Conservation (phyloP, 2,888 invertebrate species). For the Zhengitettix transpicula region DNA sequence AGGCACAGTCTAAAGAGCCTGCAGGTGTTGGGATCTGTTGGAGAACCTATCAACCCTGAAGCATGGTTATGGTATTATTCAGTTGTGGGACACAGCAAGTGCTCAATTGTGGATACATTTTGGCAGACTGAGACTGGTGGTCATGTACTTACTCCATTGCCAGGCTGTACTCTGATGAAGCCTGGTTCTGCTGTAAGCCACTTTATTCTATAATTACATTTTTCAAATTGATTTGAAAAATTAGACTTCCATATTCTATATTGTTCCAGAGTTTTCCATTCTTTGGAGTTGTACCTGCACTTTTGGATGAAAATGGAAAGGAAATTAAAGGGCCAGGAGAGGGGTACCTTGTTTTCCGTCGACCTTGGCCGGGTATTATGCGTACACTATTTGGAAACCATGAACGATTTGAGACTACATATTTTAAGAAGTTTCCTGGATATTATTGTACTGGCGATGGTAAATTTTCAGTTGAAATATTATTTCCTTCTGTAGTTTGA, state of each 20-base stretch:
- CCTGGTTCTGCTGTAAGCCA: conserved; percentile 89
- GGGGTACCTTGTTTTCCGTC: conserved; percentile 84
- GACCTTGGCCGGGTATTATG: conserved; percentile 99
- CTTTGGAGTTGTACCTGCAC: conserved; percentile 82
- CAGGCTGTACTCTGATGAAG: conserved; percentile 92
- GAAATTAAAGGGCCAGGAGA: conserved; percentile 77
- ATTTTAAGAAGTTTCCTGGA: conserved; percentile 91
- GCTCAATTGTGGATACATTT: conserved; percentile 94
- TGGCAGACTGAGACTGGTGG: conserved; percentile 99
- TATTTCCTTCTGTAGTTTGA: too few species aligned
- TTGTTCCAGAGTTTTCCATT: conserved; percentile 68
- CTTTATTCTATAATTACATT: not conserved
- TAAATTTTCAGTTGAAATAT: conserved; percentile 25
- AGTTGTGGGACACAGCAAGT: conserved; percentile 60
- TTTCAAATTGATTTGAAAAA: not conserved
- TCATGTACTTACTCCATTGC: conserved; percentile 88
- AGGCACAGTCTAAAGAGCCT: conserved; percentile 48
- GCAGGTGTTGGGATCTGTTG: conserved; percentile 87
- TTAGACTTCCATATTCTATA: conserved; percentile 3
- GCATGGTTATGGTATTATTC: conserved; percentile 95
- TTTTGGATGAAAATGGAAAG: conserved; percentile 76
- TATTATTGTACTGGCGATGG: conserved; percentile 98
- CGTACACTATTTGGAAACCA: conserved; percentile 85
- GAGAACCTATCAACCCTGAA: conserved; percentile 97
- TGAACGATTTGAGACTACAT: conserved; percentile 74